Conservation (phyloP, 2,113 vertebrate species). For the Saguinus midas region DNA sequence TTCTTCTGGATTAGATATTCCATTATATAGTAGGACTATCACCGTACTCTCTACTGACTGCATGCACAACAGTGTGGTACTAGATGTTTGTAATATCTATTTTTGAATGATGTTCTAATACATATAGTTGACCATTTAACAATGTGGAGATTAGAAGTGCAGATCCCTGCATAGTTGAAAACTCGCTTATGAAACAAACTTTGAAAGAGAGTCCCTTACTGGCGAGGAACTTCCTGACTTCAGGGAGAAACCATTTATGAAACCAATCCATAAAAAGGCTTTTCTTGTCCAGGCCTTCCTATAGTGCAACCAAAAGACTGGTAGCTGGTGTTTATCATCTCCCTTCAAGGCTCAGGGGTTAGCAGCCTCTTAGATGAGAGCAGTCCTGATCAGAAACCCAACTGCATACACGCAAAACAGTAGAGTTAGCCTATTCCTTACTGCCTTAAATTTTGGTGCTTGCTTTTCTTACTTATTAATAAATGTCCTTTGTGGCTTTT, state of each 20-base stretch:
- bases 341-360: background rate
- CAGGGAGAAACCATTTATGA: background rate
- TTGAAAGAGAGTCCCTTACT: background rate
- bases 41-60: background rate
- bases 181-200: background rate
- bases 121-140: background rate
- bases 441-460: background rate
- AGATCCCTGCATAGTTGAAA: background rate
- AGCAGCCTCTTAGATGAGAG: background rate
- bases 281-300: background rate
- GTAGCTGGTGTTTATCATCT: background rate
- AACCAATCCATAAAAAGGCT: background rate
- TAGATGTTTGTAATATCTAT: background rate
- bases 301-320: background rate
- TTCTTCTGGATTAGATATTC: background rate
- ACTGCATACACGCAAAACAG: background rate
- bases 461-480: background rate
- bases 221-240: background rate
- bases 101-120: background rate
- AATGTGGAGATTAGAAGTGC: background rate
- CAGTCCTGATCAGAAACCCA: background rate
- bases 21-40: too few relatives aligned
- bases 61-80: background rate
- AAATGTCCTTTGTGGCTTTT: background rate
- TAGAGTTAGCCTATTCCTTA: background rate